Evolutionary conservation across 2,888 invertebrate genomes (phyloP).

Genomic region (Entomobrya proxima): DNA sequence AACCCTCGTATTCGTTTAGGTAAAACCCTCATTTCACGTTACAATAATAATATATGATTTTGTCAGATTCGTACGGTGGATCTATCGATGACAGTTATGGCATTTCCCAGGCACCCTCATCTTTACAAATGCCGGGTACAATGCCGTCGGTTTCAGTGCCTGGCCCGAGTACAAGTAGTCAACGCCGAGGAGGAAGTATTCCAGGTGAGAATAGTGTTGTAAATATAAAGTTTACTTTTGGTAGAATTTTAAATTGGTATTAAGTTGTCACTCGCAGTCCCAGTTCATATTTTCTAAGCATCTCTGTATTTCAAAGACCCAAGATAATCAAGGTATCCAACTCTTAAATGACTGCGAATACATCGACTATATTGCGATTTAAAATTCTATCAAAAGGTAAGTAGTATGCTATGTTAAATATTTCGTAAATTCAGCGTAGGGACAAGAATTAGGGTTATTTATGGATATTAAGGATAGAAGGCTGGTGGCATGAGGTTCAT

Average conservation of each 20-base stretch:
- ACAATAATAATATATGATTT: neutral
- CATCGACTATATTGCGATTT: no score
- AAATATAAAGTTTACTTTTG: neutral
- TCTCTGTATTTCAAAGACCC: no score
- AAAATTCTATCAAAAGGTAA: no score
- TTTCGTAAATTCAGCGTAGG: no score
- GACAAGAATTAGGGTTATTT: no score
- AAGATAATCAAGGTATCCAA: no score
- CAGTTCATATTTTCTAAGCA: no score
- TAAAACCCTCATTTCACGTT: neutral
- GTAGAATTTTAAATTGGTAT: neutral
- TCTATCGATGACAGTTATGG: conserved; percentile 2
- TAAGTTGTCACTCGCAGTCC: neutral
- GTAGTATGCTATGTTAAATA: no score
- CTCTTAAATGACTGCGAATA: no score
- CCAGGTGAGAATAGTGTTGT: conserved; percentile 46
- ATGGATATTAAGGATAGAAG: no score
- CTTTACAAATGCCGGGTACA: neutral
- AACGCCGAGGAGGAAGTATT: conserved; percentile 33
- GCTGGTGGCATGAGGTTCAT: no score
- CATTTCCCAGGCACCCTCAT: neutral
- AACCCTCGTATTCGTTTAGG: neutral
- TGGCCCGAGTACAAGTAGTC: conserved; percentile 46
- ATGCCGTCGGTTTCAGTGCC: neutral
- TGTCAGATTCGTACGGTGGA: conserved; percentile 22